Base-by-base conservation (phyloP, 2,888 invertebrate genomes). In the Hydropsyche betteni region DNA sequence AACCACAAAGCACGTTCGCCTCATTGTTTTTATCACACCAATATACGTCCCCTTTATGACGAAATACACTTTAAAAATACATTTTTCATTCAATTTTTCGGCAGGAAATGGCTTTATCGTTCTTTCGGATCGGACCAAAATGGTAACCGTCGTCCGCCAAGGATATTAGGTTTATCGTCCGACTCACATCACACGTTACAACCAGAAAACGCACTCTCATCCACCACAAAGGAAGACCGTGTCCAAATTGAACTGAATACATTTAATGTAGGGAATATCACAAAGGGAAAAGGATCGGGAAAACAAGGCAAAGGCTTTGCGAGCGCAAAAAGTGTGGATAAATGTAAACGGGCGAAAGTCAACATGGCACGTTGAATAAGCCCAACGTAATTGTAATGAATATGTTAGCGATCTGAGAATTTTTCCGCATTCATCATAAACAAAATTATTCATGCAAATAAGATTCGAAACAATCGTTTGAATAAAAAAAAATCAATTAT, bases 231-330 rank as follows among this genome's bases (percentile, higher is more conserved):
- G 53, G 12, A 53, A 53, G 53, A 14, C 53, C 53, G 53, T 12
- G 53, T 53, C 53, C 53, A 14, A 53, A 53, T 53, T 53, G 53
- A 14, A 12, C 14, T n/a, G 53, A 53, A 53, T 53, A 53, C 53
- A 53, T 53, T 53, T 53, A 53, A 53, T 53, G 12, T n/a, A 53
- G 53, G 14, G 53, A 12, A 24, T 24, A 53, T 53, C 53, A 53
- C 12, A 53, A 12, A 53, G 53, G 53, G 14, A 53, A 51, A 53
- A 53, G 53, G 53, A 53, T 53, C 53, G 53, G 4, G 53, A 53
- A 53, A 53, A 53, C 14, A 14, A 53, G 53, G n/a, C n/a, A 14
- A 14, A 53, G 14, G 14, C 12, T 53, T 14, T 53, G 5, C 53
- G 53, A 53, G n/a, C 53, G 53, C 53, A 53, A n/a, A 12, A 53